phyloP scores from a whole-genome alignment of 2,113 vertebrate species.

The Leiothrix lutea region DNA sequence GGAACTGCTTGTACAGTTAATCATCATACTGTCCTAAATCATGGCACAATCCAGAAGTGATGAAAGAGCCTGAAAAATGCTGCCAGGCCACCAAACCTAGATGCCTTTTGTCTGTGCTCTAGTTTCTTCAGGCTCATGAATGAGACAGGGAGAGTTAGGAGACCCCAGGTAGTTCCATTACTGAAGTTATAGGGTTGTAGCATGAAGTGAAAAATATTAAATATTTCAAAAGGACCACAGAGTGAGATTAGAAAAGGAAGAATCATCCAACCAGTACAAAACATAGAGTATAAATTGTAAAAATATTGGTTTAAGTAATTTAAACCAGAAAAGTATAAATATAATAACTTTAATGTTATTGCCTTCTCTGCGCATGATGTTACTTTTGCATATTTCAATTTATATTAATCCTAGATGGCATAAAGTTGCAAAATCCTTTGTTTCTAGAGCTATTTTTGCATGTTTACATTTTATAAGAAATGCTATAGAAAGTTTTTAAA shows the following conservation, averaged over 20 bases:
- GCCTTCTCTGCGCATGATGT: background rate
- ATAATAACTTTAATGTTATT: background rate
- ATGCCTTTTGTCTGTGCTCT: background rate
- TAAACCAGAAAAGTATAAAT: background rate
- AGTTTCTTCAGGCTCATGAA: background rate
- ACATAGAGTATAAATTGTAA: background rate
- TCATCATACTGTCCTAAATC: background rate
- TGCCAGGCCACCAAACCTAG: background rate
- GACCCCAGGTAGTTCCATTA: background rate
- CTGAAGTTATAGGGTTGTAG: background rate
- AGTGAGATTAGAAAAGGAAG: background rate
- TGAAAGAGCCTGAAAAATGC: background rate
- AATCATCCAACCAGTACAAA: background rate
- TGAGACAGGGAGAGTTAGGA: background rate
- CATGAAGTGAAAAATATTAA: background rate
- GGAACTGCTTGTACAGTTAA: background rate
- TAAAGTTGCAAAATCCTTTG: background rate
- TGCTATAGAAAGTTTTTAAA: too few species aligned
- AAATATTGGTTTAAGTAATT: background rate
- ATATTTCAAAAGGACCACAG: background rate
- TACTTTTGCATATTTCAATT: background rate
- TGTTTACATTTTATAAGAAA: background rate
- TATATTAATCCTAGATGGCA: background rate
- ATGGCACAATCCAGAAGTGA: background rate
- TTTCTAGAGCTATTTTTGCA: background rate